A percentile compares a stretch with the other conserved stretches of the same genome.
Conservation (phyloP, 2,888 invertebrate genomes). For the Melitaea athalia region DNA sequence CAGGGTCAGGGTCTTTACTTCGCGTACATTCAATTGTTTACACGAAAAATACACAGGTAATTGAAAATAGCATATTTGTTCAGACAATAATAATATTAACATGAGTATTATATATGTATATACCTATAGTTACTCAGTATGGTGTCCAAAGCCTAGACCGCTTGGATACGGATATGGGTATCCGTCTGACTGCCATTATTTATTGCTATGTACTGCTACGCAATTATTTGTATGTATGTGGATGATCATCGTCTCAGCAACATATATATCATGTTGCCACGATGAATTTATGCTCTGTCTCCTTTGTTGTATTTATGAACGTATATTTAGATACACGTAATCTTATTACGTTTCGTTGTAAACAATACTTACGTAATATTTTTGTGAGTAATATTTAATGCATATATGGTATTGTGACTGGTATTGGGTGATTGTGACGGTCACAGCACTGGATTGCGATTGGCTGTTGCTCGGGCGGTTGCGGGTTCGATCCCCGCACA, state of each 20-base stretch:
- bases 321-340: constrained; percentile 6
- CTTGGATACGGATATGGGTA: constrained; percentile 33
- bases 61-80: neutral
- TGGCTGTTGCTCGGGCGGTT: no score
- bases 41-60: no score
- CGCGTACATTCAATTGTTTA: no score
- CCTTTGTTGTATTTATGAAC: constrained; percentile 22
- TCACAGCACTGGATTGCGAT: no score
- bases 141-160: neutral
- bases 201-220: constrained; percentile 22
- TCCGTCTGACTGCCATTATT: constrained; percentile 32
- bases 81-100: neutral
- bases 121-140: neutral
- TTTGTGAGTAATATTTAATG: no score
- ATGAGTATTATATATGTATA: neutral
- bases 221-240: constrained; percentile 13
- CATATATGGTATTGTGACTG: no score
- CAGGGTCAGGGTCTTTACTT: no score
- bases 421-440: no score
- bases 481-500: no score
- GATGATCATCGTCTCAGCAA: constrained; percentile 20
- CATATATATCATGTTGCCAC: constrained; percentile 21
- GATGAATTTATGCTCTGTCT: constrained; percentile 21
- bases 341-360: neutral
- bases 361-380: neutral